A percentile compares a stretch with the other conserved stretches of the same genome.
Conservation (phyloP, 2,797 vertebrate genomes). For the Chelon labrosus region DNA sequence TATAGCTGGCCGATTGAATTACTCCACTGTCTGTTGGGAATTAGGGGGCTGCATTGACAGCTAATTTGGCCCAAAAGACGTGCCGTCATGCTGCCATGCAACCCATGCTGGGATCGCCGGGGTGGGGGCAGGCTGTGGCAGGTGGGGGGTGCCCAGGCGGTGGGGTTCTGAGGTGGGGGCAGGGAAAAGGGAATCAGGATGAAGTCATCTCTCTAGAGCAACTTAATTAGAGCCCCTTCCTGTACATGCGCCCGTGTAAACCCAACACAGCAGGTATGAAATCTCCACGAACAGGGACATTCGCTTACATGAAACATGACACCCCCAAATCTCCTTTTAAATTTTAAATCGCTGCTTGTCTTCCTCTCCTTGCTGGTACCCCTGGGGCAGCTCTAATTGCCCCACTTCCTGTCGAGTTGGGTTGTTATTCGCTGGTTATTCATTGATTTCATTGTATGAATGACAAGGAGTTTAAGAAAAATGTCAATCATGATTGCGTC, state of each 20-base stretch:
- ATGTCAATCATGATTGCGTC: too few relatives aligned
- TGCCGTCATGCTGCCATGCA: constrained; percentile 55
- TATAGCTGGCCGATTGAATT: constrained; percentile 72
- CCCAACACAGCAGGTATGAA: constrained; percentile 43
- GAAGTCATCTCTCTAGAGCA: constrained; percentile 79
- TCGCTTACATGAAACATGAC: background rate
- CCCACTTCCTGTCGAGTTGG: background rate
- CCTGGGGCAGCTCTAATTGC: constrained; percentile 3
- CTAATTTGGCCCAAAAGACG: constrained; percentile 63
- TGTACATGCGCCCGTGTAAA: constrained; percentile 31
- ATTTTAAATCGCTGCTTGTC: background rate
- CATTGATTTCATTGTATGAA: too few relatives aligned
- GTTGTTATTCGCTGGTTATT: too few relatives aligned
- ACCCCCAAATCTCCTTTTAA: background rate
- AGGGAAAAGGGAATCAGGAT: constrained; percentile 60
- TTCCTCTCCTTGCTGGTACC: constrained; percentile 19
- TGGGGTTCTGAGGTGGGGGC: constrained; percentile 9
- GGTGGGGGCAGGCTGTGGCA: constrained; percentile 35
- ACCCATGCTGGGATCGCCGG: constrained; percentile 44
- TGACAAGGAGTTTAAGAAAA: too few relatives aligned
- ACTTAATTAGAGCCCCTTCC: constrained; percentile 66
- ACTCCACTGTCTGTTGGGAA: constrained; percentile 65
- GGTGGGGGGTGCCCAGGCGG: constrained; percentile 21
- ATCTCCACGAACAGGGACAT: background rate
- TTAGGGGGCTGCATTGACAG: constrained; percentile 61